phyloP scores from a whole-genome alignment of 2,797 vertebrate genomes.

The Gallinago stenura region DNA sequence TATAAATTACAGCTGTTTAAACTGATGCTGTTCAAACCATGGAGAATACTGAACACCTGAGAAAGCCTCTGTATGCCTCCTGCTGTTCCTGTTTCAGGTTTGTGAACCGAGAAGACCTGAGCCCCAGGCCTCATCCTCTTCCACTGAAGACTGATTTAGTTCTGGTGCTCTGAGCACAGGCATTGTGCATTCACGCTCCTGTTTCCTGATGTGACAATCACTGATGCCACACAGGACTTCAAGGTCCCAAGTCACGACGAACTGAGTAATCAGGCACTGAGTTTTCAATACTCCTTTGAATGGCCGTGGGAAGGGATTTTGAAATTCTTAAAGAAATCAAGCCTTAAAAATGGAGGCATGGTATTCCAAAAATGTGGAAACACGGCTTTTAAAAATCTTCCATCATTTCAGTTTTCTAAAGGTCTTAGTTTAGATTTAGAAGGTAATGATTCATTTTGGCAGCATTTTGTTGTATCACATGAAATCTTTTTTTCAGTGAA shows the following conservation, averaged over 20 bases:
- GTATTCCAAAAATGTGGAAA: neutral
- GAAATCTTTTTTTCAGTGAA: neutral
- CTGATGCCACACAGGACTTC: neutral
- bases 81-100: neutral
- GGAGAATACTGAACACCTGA: neutral
- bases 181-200: neutral
- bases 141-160: neutral
- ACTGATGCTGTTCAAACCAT: neutral
- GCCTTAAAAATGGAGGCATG: neutral
- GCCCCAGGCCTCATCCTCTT: neutral
- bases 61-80: neutral
- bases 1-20: neutral
- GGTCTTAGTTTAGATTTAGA: conserved; percentile 11
- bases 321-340: neutral
- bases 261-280: neutral
- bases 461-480: conserved; percentile 11
- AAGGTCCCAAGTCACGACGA: neutral
- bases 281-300: neutral
- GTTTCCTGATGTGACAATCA: neutral
- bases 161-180: neutral
- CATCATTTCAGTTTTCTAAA: neutral
- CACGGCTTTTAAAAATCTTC: neutral
- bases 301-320: neutral
- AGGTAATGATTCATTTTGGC: conserved; percentile 36
- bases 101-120: neutral